Evolutionary conservation across 1,140 invertebrate species (phyloP), one percentile per base, ranked within the genome.

Genomic region (Galleria mellonella): DNA sequence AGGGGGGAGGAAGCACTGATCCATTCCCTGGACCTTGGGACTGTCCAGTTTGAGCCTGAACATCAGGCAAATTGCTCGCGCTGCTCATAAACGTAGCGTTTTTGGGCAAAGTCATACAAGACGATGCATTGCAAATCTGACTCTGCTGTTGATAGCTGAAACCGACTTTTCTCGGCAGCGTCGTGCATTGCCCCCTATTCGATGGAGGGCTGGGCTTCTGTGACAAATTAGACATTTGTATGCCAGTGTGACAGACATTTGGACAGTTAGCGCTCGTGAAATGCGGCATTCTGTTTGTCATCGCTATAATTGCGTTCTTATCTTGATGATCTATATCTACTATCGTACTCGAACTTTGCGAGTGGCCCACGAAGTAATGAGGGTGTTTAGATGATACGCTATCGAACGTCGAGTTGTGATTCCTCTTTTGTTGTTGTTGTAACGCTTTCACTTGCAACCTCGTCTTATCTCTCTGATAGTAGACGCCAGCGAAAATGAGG

Each of bases 381-480:
- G 89, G 89, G 71, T 92, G 90, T 69, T 91, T 91, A 33, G 88
- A 89, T 8, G 79, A 83, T 9, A 91, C 89, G 44, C 89, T 90
- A 52, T 92, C 91, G 59, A 91, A 92, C n/a, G 89, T 89, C n/a
- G 88, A 87, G 64, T 92, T 92, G 66, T 93, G 92, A 61, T 91
- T 89, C 54, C 90, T 88, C 60, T 92, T 90, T 28, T 91, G 89
- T 50, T 92, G 90, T 51, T 91, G 89, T 60, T 91, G 91, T 17
- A 92, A 76, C 17, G 89, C 90, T 83, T 94, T 94, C n/a, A 94
- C 93, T 81, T 94, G 93, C 45, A 93, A 87, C 46, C 92, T 83
- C 6, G 92, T 93, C 72, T 94, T 94, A 71, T 96, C 94, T 30
- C 94, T 83, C 66, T 96, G 94, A 79, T 96, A 96, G 74, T 95